Conservation (phyloP, 2,797 vertebrate species). For the Peromyscus attwateri region DNA sequence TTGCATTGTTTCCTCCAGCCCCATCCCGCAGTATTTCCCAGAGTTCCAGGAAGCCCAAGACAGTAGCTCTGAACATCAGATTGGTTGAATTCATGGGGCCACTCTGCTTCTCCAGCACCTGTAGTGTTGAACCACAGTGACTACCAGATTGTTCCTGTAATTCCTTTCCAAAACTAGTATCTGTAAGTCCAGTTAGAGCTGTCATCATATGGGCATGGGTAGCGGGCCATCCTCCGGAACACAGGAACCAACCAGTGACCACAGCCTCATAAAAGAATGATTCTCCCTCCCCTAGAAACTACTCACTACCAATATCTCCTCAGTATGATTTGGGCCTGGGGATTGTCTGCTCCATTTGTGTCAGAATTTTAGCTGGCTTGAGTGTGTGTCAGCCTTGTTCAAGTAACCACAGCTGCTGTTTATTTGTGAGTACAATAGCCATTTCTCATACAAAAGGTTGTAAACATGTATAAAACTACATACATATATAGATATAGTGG, state of each 20-base stretch:
- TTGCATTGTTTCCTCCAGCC: not conserved
- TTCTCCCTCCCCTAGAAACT: not conserved
- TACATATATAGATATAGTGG: not conserved
- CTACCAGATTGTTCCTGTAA: not conserved
- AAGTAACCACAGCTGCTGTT: not conserved
- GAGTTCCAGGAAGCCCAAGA: conserved; percentile 3
- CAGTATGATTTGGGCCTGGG: not conserved
- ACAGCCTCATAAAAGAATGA: not conserved
- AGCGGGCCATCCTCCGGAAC: not conserved
- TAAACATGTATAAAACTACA: not conserved
- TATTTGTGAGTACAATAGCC: not conserved
- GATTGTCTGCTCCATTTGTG: not conserved
- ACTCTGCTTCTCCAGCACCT: not conserved
- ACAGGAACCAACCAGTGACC: not conserved
- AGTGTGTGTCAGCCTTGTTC: not conserved
- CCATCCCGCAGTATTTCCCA: not conserved
- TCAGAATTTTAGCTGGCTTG: not conserved
- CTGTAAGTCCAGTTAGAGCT: not conserved
- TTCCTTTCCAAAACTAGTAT: not conserved
- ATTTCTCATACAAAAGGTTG: not conserved
- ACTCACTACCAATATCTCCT: not conserved
- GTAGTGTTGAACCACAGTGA: not conserved
- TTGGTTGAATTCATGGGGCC: not conserved
- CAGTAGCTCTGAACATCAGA: not conserved
- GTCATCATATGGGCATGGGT: not conserved